Base-by-base conservation (phyloP, 2,888 invertebrate species). In the Cheiracanthium punctorium region DNA sequence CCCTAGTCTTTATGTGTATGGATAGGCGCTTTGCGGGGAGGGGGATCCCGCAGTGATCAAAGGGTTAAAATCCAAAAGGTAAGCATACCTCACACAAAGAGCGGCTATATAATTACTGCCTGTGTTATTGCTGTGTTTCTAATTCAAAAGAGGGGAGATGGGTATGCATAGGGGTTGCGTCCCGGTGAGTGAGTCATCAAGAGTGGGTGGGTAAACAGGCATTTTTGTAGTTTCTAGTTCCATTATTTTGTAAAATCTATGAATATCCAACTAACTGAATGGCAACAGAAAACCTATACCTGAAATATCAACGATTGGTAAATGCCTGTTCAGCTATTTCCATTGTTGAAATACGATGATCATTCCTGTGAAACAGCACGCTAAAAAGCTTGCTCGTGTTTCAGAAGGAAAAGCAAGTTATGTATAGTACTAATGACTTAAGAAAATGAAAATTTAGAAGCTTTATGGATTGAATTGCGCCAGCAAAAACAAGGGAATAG, bases 11-110 rank as follows among this genome's bases (percentile, higher is more conserved):
- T 58, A 58, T 58, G n/a, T 58, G 58, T 4, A 7, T 2, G 4
- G 48, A 7, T 2, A 17, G 48, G 48, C 17, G 37, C 17, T 48
- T 37, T 37, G 4, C 17, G 48, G 48, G 48, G 48, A 17, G 48
- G 48, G 48, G 48, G n/a, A 2, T 48, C 17, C 48, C n/a, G 58
- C 58, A 20, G 58, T 58, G 58, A 58, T 58, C 58, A 58, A 58
- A 58, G 58, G 58, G 58, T 58, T 58, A 58, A 48, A 48, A 24
- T 37, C 58, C 58, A 24, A 58, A 58, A 58, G 58, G 24, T 24
- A 58, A 58, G 43, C 14, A 10, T 48, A 48, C 17, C 5, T 12
- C 58, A 17, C 24, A 2, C 1, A 58, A n/a, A n/a, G n/a, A n/a
- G n/a, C n/a, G 58, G 12, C 4, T 1, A 12, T 8, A 58, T 24